Evolutionary conservation across 2,888 invertebrate genomes (phyloP).

Genomic region (Phaonia tiefii): DNA sequence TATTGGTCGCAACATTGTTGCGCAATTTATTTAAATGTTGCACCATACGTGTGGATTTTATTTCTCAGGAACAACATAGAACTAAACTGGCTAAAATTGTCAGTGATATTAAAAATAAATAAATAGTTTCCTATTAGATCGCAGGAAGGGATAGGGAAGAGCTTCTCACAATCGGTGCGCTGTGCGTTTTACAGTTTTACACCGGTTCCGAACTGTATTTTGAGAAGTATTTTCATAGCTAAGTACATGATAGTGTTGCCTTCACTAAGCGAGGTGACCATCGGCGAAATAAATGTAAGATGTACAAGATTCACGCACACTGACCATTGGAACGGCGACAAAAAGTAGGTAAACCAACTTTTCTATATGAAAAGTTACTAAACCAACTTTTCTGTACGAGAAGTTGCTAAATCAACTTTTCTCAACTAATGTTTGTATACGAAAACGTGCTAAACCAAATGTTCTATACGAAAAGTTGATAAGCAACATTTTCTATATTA

Average conservation of each 20-base stretch:
- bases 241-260: slow-evolving; percentile 64
- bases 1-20: no score
- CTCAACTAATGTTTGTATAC: not conserved
- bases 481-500: no score
- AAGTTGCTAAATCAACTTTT: slow-evolving; percentile 36
- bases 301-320: no score
- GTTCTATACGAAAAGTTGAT: not conserved
- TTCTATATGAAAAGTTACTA: no score
- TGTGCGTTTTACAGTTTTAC: not conserved
- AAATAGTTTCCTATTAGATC: slow-evolving; percentile 47
- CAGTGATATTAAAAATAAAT: slow-evolving; percentile 59
- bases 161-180: no score
- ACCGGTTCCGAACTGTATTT: slow-evolving; percentile 24
- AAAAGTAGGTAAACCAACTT: no score
- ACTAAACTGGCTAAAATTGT: slow-evolving; percentile 57
- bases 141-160: no score
- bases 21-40: no score
- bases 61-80: slow-evolving; percentile 33
- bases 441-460: slow-evolving; percentile 1
- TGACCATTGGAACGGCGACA: no score
- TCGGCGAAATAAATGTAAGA: no score
- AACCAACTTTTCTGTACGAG: no score
- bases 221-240: slow-evolving; percentile 46
- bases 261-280: no score
- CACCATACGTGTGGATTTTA: not conserved